Evolutionary conservation across 1,140 invertebrate genomes (phyloP).

Genomic region (Drosophila watanabei): DNA sequence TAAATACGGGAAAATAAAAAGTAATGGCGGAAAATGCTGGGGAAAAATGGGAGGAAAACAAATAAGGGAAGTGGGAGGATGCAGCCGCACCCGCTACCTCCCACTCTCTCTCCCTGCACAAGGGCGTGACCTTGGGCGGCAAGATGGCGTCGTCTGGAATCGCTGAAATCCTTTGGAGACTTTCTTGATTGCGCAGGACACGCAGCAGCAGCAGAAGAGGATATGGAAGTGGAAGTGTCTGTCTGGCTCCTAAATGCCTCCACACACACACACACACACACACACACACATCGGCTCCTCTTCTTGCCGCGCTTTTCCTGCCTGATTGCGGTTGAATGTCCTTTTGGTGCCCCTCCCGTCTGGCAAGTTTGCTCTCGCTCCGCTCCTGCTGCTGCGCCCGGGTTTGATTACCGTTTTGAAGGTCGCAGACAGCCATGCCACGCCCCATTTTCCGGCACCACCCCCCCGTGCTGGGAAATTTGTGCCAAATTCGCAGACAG

Average conservation of each 20-base stretch:
- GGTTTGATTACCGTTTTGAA: conserved; percentile 59
- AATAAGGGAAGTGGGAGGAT: background rate
- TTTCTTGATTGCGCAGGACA: conserved; percentile 56
- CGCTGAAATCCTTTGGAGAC: conserved; percentile 42
- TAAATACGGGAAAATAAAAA: background rate
- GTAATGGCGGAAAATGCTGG: background rate
- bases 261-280: background rate
- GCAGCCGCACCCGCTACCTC: background rate
- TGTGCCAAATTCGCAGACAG: conserved; percentile 55
- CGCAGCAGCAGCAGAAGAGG: conserved; percentile 6
- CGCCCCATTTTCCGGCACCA: background rate
- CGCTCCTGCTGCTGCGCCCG: conserved; percentile 29
- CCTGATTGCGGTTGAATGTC: conserved; percentile 63
- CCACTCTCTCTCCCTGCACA: background rate
- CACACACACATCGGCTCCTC: background rate
- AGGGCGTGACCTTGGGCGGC: conserved; percentile 20
- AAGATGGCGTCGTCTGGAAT: conserved; percentile 26
- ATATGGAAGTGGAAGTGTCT: conserved; percentile 45
- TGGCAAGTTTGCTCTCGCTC: conserved; percentile 62
- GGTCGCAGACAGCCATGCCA: conserved; percentile 64
- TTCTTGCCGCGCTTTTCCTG: background rate
- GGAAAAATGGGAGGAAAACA: background rate
- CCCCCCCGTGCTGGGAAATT: conserved; percentile 25
- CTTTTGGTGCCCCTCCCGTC: conserved; percentile 45
- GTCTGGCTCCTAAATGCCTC: conserved; percentile 14